Base-by-base conservation (phyloP, 37 sponge, comb jelly and placozoan genomes). In the Crambe crambe region DNA sequence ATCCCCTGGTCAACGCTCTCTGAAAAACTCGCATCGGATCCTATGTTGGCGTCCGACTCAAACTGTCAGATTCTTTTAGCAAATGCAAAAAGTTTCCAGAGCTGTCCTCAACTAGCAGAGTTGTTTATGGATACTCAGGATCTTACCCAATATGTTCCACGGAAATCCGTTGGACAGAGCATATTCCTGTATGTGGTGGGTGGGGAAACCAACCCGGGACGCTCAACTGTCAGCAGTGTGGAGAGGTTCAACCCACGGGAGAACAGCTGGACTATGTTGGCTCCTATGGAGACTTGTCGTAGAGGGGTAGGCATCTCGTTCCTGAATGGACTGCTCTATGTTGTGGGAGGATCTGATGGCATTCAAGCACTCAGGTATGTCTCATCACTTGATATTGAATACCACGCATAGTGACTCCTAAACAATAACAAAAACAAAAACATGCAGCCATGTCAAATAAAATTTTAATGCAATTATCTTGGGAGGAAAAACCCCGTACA, bases 341-440 rank as follows among this genome's bases (percentile, higher is more conserved):
- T 70, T 9, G 68, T 89, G 2, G 96, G 96, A n/a, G 96, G 96
- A 2, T 95, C 92, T 9, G 90, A 92, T 51, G 90, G 96, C 1
- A 22, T 81, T 5, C 56, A 85, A 23, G 89, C 95, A 0, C 89
- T 94, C 0, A 59, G 66, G 66, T 31, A 65, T 26, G 20, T 51
- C 59, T 26, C 25, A 26, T 58, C 26, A 59, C 2, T 26, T 2
- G 25, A 18, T 18, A 51, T 51, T 51, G 54, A 9, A 51, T 51
- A 51, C n/a, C n/a, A n/a, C n/a, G n/a, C n/a, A n/a, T n/a, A n/a
- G n/a, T n/a, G n/a, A n/a, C n/a, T n/a, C n/a, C n/a, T n/a, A n/a
- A n/a, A n/a, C n/a, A n/a, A n/a, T n/a, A n/a, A n/a, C n/a, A n/a
- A n/a, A n/a, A n/a, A n/a, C n/a, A n/a, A n/a, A n/a, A n/a, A n/a